Percentiles rank a stretch among this genome's conserved stretches.
Evolutionary conservation across 2,113 vertebrate genomes (phyloP).

Genomic region (Okapia johnstoni): DNA sequence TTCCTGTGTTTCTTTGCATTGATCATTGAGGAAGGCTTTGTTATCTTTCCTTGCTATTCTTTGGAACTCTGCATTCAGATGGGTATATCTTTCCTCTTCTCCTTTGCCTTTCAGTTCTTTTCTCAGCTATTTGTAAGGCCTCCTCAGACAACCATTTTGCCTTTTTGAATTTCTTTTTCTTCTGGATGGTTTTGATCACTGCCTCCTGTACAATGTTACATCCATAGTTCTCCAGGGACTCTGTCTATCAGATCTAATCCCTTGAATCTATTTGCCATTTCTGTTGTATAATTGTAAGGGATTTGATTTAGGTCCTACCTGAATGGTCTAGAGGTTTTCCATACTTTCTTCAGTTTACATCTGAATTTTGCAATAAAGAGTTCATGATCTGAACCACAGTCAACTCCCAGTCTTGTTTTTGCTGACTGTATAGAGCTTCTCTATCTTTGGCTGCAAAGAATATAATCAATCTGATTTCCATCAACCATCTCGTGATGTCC

Average conservation of each 20-base stretch:
- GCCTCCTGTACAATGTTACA: rapidly evolving
- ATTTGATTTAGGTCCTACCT: neutral
- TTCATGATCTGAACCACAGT: neutral
- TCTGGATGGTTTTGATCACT: neutral
- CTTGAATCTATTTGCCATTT: neutral
- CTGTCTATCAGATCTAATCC: neutral
- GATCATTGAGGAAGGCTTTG: neutral
- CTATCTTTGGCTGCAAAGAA: neutral
- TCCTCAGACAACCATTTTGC: neutral
- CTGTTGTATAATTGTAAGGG: neutral
- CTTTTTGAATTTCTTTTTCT: neutral
- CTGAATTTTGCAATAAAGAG: neutral
- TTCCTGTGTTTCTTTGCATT: neutral
- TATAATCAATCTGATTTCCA: neutral
- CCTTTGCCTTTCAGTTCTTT: neutral
- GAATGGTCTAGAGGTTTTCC: neutral
- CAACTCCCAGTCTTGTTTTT: neutral
- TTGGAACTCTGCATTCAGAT: neutral
- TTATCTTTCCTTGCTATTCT: neutral
- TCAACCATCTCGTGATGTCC: neutral
- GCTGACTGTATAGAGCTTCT: neutral
- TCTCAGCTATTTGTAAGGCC: neutral
- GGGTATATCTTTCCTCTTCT: neutral
- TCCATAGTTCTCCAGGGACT: neutral
- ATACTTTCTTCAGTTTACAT: neutral